Evolutionary conservation across 92 coral and sea anemone genomes (phyloP).

Genomic region (Scolanthus callimorphus): DNA sequence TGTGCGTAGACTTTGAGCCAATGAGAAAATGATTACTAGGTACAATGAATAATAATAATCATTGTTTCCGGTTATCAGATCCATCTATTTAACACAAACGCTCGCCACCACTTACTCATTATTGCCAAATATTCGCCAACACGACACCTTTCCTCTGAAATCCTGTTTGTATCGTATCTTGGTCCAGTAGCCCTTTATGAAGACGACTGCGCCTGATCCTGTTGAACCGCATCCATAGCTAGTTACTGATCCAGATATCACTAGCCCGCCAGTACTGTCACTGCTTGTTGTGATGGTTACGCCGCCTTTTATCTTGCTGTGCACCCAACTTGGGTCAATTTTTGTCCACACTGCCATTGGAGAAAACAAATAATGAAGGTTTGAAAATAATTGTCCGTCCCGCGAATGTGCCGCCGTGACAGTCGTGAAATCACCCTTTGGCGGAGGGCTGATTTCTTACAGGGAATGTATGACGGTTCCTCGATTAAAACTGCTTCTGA

Average conservation of each 20-base stretch:
- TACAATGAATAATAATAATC: too few relatives aligned
- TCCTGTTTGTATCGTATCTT: constrained; percentile 51
- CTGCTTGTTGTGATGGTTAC: constrained; percentile 33
- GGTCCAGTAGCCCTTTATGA: constrained; percentile 58
- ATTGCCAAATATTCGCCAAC: constrained; percentile 61
- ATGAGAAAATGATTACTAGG: too few relatives aligned
- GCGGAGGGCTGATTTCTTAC: too few relatives aligned
- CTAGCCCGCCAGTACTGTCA: constrained; percentile 27
- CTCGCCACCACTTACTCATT: constrained; percentile 18
- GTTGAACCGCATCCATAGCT: constrained; percentile 20
- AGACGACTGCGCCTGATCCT: constrained; percentile 29
- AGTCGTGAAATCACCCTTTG: not conserved
- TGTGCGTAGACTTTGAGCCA: too few relatives aligned
- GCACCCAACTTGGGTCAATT: constrained; percentile 23
- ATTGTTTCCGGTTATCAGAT: too few relatives aligned
- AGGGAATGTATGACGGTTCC: too few relatives aligned
- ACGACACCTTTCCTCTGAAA: constrained; percentile 27
- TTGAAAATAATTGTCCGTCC: too few relatives aligned
- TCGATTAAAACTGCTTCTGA: too few relatives aligned
- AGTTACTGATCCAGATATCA: constrained; percentile 33
- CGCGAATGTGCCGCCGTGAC: too few relatives aligned
- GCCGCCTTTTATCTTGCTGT: constrained; percentile 25
- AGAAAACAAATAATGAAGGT: too few relatives aligned
- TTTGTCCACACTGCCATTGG: too few relatives aligned
- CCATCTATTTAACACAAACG: too few relatives aligned